Conservation (phyloP, 2,888 invertebrate genomes). For the Lordiphosa fenestrarum region DNA sequence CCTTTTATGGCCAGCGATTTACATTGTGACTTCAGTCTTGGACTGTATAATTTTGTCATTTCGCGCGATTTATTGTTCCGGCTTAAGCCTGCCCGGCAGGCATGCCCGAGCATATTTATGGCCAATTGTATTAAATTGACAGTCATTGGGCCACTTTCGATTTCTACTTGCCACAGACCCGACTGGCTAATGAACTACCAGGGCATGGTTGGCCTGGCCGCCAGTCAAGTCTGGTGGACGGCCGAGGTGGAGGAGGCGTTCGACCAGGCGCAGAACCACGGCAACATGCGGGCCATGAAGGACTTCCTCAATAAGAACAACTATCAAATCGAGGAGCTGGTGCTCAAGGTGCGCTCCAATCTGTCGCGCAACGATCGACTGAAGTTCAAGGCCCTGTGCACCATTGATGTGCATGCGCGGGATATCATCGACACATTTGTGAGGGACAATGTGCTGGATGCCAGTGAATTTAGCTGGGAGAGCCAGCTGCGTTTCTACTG, state of each 20-base stretch:
- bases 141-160: conserved; percentile 67
- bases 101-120: conserved; percentile 69
- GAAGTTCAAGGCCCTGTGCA: conserved; percentile 93
- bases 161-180: conserved; percentile 81
- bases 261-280: conserved; percentile 83
- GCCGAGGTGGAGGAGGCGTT: conserved; percentile 96
- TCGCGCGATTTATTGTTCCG: conserved; percentile 76
- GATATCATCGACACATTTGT: conserved; percentile 93
- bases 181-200: conserved; percentile 95
- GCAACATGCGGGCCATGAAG: conserved; percentile 94
- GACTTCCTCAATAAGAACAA: conserved; percentile 90
- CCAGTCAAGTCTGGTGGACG: conserved; percentile 97
- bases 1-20: conserved; percentile 73
- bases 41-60: conserved; percentile 78
- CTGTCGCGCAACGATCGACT: conserved; percentile 89
- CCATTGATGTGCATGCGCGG: conserved; percentile 94
- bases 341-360: conserved; percentile 86
- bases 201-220: conserved; percentile 92
- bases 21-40: conserved; percentile 49
- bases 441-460: conserved; percentile 89
- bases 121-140: conserved; percentile 76
- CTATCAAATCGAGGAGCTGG: conserved; percentile 90
- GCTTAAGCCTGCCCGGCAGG: conserved; percentile 45
- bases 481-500: conserved; percentile 96
- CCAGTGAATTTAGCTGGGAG: conserved; percentile 95